These are phyloP conservation scores for Sylvia atricapilla DNA, from an alignment of 2,113 vertebrate species.

Conservation along the genomic window DNA sequence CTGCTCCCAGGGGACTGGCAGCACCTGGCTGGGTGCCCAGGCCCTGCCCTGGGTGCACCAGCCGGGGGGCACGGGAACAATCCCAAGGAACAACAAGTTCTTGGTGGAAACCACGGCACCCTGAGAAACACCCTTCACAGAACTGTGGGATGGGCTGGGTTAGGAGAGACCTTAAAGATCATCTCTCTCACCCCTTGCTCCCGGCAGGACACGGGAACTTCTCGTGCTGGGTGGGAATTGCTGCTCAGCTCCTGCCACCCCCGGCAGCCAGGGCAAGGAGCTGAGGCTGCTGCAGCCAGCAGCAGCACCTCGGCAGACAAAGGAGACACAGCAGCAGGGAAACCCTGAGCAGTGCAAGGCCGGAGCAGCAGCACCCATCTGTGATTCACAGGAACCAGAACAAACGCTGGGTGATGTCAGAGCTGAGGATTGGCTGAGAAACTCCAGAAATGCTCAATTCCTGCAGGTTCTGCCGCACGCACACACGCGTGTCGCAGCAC, in stretches of 20 bases:
- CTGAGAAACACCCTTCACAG: not conserved
- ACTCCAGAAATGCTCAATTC: not conserved
- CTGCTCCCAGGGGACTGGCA: rapidly evolving
- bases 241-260: not conserved
- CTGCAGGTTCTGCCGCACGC: not conserved
- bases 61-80: not conserved
- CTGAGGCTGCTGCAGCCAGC: not conserved
- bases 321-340: not conserved
- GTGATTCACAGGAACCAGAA: not conserved
- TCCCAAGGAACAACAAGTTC: not conserved
- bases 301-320: not conserved
- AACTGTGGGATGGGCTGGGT: rapidly evolving
- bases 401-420: not conserved
- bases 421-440: not conserved
- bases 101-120: not conserved
- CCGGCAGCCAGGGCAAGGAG: not conserved
- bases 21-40: not conserved
- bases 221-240: rapidly evolving
- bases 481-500: not conserved
- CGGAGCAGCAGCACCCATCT: not conserved
- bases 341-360: not conserved
- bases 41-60: not conserved
- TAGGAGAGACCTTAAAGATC: not conserved
- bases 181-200: rapidly evolving
- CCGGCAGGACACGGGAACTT: not conserved